Evolutionary conservation across 2,797 vertebrate genomes (phyloP).

Genomic region (Enteromius afrohamiltoni): DNA sequence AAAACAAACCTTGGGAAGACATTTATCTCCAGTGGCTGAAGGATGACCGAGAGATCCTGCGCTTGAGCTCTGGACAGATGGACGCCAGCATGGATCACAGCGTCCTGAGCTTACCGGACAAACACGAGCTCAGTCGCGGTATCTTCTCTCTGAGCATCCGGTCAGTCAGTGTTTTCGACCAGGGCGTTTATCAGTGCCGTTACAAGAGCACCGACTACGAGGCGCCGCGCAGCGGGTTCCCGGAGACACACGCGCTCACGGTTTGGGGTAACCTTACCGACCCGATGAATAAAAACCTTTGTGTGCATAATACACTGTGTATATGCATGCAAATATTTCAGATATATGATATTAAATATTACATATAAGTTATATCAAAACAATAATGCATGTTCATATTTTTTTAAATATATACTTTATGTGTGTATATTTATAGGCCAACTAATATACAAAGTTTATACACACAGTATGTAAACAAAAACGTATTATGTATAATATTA

Average conservation of each 20-base stretch:
- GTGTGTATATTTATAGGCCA: background rate
- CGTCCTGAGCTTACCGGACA: background rate
- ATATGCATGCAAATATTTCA: background rate
- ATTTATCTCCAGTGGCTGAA: slow-evolving; percentile 43
- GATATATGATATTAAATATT: background rate
- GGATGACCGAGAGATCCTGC: slow-evolving; percentile 26
- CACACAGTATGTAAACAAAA: too few relatives aligned
- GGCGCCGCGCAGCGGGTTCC: slow-evolving; percentile 14
- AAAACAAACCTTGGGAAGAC: slow-evolving; percentile 30
- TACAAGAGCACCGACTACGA: slow-evolving; percentile 33
- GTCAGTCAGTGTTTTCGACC: slow-evolving; percentile 12
- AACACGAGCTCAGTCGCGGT: background rate
- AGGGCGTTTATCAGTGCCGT: slow-evolving; percentile 49
- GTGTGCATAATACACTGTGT: background rate
- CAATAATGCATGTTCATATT: background rate
- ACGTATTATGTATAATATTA: background rate
- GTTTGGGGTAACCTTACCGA: slow-evolving; percentile 23
- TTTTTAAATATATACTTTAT: background rate
- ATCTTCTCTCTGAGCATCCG: slow-evolving; percentile 26
- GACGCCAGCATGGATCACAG: background rate
- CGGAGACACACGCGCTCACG: background rate
- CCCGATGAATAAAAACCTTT: background rate
- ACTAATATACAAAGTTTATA: too few relatives aligned
- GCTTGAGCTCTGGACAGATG: slow-evolving; percentile 18
- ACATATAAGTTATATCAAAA: background rate